Evolutionary conservation across 2,888 invertebrate genomes (phyloP).

Genomic region (Lordiphosa fenestrarum): DNA sequence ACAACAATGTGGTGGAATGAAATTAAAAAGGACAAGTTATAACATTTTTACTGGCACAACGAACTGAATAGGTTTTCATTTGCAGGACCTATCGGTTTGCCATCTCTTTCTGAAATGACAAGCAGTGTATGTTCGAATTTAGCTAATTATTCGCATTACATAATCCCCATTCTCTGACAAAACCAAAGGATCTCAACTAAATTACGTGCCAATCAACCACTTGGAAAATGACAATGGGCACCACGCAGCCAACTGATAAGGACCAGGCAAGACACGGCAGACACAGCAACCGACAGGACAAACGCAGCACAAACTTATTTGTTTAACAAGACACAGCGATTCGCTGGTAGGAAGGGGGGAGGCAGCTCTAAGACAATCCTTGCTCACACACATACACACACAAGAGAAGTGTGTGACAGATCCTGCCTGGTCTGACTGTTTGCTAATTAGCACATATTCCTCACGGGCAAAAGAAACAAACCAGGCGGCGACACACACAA

Average conservation of each 20-base stretch:
- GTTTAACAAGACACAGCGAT: conserved; percentile 48
- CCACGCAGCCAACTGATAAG: conserved; percentile 51
- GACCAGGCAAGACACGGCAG: conserved; percentile 48
- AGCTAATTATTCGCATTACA: neutral
- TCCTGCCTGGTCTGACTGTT: conserved; percentile 51
- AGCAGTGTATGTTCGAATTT: too few species aligned
- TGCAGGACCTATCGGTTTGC: too few species aligned
- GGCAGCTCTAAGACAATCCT: conserved; percentile 56
- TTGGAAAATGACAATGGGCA: conserved; percentile 64
- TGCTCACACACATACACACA: conserved; percentile 39
- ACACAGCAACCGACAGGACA: conserved; percentile 32
- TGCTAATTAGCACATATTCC: conserved; percentile 74
- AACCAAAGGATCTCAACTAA: conserved; percentile 41
- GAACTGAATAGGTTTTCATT: too few species aligned
- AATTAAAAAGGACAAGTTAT: too few species aligned
- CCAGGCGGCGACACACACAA: conserved; percentile 21
- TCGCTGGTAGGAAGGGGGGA: conserved; percentile 21
- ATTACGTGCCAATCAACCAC: conserved; percentile 74
- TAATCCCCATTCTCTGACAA: conserved; percentile 5
- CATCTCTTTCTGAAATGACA: too few species aligned
- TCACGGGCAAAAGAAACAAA: conserved; percentile 65
- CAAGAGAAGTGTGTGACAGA: conserved; percentile 9
- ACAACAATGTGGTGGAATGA: too few species aligned
- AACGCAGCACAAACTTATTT: conserved; percentile 67
- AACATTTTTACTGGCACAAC: too few species aligned